Evolutionary conservation across 2,113 vertebrate genomes (phyloP).

Genomic region (Pseudopodoces humilis): DNA sequence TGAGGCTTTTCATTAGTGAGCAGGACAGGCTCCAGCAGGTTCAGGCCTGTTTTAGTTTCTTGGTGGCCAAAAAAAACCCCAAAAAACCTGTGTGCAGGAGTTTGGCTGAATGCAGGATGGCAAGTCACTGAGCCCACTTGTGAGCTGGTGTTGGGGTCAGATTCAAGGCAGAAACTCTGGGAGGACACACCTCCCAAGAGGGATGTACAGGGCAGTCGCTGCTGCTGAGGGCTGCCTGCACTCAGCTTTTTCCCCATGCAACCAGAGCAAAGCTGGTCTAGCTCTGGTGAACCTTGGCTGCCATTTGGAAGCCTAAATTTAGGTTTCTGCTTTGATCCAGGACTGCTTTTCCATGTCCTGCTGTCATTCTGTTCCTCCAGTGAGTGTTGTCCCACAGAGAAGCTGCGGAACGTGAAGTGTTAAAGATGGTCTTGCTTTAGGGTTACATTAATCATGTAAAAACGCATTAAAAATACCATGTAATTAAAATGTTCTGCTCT

Average conservation of each 20-base stretch:
- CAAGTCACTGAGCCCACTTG: background rate
- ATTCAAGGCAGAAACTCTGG: background rate
- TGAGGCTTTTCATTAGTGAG: background rate
- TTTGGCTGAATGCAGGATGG: background rate
- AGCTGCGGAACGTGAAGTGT: rapidly evolving
- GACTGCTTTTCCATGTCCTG: background rate
- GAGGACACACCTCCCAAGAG: background rate
- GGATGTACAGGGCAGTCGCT: rapidly evolving
- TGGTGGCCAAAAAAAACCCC: background rate
- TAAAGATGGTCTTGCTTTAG: background rate
- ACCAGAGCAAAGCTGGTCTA: background rate
- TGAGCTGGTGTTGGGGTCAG: background rate
- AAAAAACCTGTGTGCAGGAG: background rate
- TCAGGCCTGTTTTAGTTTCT: background rate
- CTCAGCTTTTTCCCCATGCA: background rate
- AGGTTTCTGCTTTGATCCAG: background rate
- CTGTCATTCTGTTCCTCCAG: background rate
- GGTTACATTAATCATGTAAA: background rate
- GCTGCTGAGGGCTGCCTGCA: background rate
- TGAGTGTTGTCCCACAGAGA: background rate
- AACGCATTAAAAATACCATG: background rate
- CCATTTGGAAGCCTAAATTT: background rate
- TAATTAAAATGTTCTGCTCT: background rate
- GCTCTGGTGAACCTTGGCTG: background rate
- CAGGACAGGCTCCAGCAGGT: background rate